A percentile compares a stretch with the other conserved stretches of the same genome.
These are phyloP conservation scores for Rosalia funebris DNA, from an alignment of 2,888 invertebrate species.

Conservation along the genomic window DNA sequence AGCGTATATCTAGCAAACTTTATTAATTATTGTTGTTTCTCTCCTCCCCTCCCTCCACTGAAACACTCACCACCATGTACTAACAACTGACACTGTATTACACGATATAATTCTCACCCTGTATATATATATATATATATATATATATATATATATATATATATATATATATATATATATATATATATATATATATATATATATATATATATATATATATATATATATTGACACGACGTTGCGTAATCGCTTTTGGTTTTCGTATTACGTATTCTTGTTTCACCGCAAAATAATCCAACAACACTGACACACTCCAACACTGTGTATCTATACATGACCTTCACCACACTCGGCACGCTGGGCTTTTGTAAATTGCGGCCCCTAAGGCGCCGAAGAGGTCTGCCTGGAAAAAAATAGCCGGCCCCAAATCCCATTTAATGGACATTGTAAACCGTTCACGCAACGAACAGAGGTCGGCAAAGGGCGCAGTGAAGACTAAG, in stretches of 20 bases:
- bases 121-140: too few species aligned
- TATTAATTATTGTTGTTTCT: constrained; percentile 33
- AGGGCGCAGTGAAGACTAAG: constrained; percentile 59
- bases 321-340: constrained; percentile 29
- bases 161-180: too few species aligned
- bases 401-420: constrained; percentile 75
- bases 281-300: constrained; percentile 20
- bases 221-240: not conserved
- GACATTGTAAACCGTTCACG: constrained; percentile 76
- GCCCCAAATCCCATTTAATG: constrained; percentile 72
- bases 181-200: too few species aligned
- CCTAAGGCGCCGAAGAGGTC: constrained; percentile 63
- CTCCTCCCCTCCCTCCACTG: constrained; percentile 27
- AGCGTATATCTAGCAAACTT: constrained; percentile 9
- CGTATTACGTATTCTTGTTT: not conserved
- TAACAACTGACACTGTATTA: constrained; percentile 17
- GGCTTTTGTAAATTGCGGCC: constrained; percentile 56
- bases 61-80: constrained; percentile 23
- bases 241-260: constrained; percentile 20
- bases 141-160: too few species aligned
- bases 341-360: constrained; percentile 43
- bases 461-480: constrained; percentile 66
- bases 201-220: too few species aligned
- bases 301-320: constrained; percentile 27
- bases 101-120: constrained; percentile 1